Evolutionary conservation across 2,113 vertebrate species (phyloP), one percentile per base, ranked within the genome.

Genomic region (Catagonus wagneri): DNA sequence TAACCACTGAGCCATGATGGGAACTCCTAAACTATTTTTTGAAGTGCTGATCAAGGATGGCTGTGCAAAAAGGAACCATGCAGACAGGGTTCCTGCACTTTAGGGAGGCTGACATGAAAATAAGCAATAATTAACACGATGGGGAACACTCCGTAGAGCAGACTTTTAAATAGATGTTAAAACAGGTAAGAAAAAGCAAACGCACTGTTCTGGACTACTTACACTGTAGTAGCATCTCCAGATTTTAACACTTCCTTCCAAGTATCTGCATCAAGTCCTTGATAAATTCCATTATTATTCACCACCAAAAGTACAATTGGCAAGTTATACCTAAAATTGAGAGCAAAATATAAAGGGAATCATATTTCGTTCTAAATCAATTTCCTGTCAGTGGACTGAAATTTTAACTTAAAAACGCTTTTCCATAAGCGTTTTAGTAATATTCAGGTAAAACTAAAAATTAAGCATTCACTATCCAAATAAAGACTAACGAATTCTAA

Each of bases 211-310:
- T 52, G 60, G 96, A 80, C 87, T 92, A 96, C 98, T 98, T 92
- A 99, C 99, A 92, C 85, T 34, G 44, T 29, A 89, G 98, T 97
- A 96, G 99, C 98, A 94, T 99, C 99, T 96, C 99, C 99, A 98
- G 98, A 98, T 94, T 99, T 98, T 83, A 98, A 85, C 98, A 99
- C 98, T 97, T 98, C 98, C 88, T 98, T 99, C 99, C 99, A 99
- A 12, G 98, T 97, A 69, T 99, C 98, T 91, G 95, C 50, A 98
- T 99, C 98, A 60, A 99, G 93, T 89, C 99, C 99, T 89, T 98
- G 99, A 97, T 99, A 99, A 98, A 99, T 99, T 11, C 99, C 99
- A 85, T 99, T 99, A 97, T 99, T 99, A 97, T 99, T 99, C 50
- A 99, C 98, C 39, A 99, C 76, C 1, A 99, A 99, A 97, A 99